A percentile compares a stretch with the other conserved stretches of the same genome.
Conservation (phyloP, 2,888 invertebrate species). For the Drosophila anomalipes region DNA sequence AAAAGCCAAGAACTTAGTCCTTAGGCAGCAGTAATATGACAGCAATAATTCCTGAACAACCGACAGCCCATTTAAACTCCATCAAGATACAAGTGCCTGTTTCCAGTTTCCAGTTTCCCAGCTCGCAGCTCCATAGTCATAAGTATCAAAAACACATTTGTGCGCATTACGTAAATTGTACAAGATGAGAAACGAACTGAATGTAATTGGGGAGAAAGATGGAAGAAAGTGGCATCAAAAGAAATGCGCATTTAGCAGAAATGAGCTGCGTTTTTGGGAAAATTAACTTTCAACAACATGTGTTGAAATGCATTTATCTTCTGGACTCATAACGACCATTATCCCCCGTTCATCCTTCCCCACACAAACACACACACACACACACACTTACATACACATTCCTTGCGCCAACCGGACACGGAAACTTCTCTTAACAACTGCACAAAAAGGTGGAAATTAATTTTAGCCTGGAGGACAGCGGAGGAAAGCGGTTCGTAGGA, state of each 20-base stretch:
- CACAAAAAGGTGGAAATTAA: constrained; percentile 74
- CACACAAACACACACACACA: not conserved
- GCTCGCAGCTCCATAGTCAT: constrained; percentile 18
- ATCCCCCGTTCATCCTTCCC: not conserved
- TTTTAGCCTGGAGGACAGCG: constrained; percentile 38
- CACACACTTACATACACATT: not conserved
- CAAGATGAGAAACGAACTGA: constrained; percentile 41
- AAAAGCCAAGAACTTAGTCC: not conserved
- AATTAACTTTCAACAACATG: constrained; percentile 82
- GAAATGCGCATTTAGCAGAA: constrained; percentile 73
- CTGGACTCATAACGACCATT: constrained; percentile 61
- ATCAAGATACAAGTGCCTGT: constrained; percentile 38
- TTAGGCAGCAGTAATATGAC: constrained; percentile 9
- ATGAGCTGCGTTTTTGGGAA: constrained; percentile 78
- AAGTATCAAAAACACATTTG: constrained; percentile 75
- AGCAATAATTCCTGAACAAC: constrained; percentile 21
- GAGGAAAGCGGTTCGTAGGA: constrained; percentile 38
- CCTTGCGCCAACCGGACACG: constrained; percentile 27
- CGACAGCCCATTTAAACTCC: constrained; percentile 52
- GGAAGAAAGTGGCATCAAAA: constrained; percentile 2
- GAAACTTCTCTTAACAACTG: constrained; percentile 50
- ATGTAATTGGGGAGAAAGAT: not conserved
- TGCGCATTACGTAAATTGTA: constrained; percentile 55
- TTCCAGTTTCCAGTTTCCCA: not conserved
- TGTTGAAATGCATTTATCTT: constrained; percentile 81